Percentiles rank a stretch among this genome's conserved stretches.
These are phyloP conservation scores for Pseudomyrmex concolor DNA, from an alignment of 1,140 invertebrate genomes.

Conservation along the genomic window DNA sequence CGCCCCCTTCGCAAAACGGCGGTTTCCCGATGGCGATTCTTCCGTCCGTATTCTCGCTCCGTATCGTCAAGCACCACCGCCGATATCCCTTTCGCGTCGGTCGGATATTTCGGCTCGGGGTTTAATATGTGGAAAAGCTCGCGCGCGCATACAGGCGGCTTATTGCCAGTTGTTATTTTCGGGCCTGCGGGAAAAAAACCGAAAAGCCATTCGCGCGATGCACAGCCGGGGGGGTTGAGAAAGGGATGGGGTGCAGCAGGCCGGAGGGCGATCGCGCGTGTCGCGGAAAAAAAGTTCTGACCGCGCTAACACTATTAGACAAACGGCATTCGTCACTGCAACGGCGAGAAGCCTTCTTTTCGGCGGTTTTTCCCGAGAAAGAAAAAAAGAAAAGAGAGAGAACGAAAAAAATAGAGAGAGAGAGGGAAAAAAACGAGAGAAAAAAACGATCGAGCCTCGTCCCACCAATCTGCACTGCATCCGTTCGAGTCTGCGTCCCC, in stretches of 20 bases:
- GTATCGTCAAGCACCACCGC: slow-evolving; percentile 20
- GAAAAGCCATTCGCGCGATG: slow-evolving; percentile 55
- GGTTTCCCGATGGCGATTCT: slow-evolving; percentile 38
- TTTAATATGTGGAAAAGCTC: slow-evolving; percentile 81
- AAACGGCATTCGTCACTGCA: slow-evolving; percentile 20
- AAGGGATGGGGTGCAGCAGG: slow-evolving; percentile 24
- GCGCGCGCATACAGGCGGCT: slow-evolving; percentile 73
- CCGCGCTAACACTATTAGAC: slow-evolving; percentile 32
- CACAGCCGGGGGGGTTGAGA: slow-evolving; percentile 4
- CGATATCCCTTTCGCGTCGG: slow-evolving; percentile 16
- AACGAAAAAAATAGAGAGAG: background rate
- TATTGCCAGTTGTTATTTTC: slow-evolving; percentile 81
- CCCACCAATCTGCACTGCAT: slow-evolving; percentile 41
- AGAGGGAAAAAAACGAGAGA: background rate
- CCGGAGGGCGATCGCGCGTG: background rate
- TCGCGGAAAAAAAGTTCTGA: too few species aligned
- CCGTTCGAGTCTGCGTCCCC: slow-evolving; percentile 48
- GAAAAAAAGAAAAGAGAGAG: background rate
- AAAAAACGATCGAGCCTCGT: slow-evolving; percentile 29
- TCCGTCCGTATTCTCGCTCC: slow-evolving; percentile 29
- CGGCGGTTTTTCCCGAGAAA: slow-evolving; percentile 42
- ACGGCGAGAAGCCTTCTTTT: slow-evolving; percentile 38
- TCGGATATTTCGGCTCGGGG: slow-evolving; percentile 75
- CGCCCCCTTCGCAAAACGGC: background rate
- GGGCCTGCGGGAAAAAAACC: slow-evolving; percentile 65